A percentile compares a stretch with the other conserved stretches of the same genome.
phyloP scores from a whole-genome alignment of 1,140 invertebrate genomes.

The Polypedilum pembai region DNA sequence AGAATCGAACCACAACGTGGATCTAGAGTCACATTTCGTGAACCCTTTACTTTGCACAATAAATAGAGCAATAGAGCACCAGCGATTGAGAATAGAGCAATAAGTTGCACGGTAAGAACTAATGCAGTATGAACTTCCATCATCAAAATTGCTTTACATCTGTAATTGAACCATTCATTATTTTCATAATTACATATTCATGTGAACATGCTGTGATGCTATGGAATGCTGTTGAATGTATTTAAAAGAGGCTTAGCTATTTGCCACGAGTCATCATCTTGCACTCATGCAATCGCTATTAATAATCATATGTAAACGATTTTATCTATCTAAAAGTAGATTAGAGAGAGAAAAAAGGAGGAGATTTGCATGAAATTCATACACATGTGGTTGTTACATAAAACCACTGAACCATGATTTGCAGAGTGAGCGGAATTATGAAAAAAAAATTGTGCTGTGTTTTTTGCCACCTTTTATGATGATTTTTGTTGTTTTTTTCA shows the following conservation, averaged over 20 bases:
- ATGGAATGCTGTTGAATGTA: neutral
- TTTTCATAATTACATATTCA: too few relatives aligned
- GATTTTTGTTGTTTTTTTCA: neutral
- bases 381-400: neutral
- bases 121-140: slow-evolving; percentile 73
- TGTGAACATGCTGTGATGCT: neutral
- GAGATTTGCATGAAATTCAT: neutral
- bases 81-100: slow-evolving; percentile 68
- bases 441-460: neutral
- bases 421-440: neutral
- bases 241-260: slow-evolving; percentile 8
- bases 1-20: slow-evolving; percentile 51
- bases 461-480: neutral
- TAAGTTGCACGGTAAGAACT: slow-evolving; percentile 65
- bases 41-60: slow-evolving; percentile 58
- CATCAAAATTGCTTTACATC: slow-evolving; percentile 37
- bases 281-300: slow-evolving; percentile 9
- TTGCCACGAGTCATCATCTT: slow-evolving; percentile 6
- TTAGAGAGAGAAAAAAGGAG: neutral
- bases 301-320: neutral
- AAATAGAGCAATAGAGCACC: slow-evolving; percentile 66
- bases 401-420: slow-evolving; percentile 17
- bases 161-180: slow-evolving; percentile 32
- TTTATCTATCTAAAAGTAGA: neutral
- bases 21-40: slow-evolving; percentile 34